phyloP scores from a whole-genome alignment of 2,888 invertebrate genomes.

The Alviniconcha strummeri region DNA sequence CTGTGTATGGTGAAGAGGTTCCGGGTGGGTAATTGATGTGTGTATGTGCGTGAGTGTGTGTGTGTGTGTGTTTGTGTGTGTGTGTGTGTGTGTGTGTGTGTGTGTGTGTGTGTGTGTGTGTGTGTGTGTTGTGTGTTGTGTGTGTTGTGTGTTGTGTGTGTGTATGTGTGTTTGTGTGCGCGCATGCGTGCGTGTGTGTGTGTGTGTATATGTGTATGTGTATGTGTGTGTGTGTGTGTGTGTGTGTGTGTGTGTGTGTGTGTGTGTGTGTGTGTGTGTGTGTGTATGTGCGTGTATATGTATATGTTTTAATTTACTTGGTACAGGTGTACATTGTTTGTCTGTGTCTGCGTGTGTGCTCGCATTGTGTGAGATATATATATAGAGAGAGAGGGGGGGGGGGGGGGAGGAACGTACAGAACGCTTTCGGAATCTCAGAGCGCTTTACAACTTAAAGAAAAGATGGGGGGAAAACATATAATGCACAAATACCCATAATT shows the following conservation, averaged over 20 bases:
- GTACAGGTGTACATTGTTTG: background rate
- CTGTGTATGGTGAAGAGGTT: background rate
- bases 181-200: background rate
- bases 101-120: conserved; percentile 4
- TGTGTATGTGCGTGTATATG: background rate
- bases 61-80: conserved; percentile 3
- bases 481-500: too few relatives aligned
- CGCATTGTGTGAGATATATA: background rate
- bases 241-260: background rate
- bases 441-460: too few relatives aligned
- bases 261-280: background rate
- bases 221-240: background rate
- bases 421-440: too few relatives aligned
- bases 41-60: background rate
- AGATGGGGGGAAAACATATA: too few relatives aligned
- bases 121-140: background rate
- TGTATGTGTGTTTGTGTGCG: background rate
- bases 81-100: conserved; percentile 14
- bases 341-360: conserved; percentile 2
- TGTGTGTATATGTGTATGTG: background rate
- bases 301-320: background rate
- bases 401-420: background rate
- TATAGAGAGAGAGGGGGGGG: background rate
- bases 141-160: background rate
- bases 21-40: background rate